These are phyloP conservation scores for Bombus pyrosoma DNA, from an alignment of 1,140 invertebrate species.

Conservation along the genomic window DNA sequence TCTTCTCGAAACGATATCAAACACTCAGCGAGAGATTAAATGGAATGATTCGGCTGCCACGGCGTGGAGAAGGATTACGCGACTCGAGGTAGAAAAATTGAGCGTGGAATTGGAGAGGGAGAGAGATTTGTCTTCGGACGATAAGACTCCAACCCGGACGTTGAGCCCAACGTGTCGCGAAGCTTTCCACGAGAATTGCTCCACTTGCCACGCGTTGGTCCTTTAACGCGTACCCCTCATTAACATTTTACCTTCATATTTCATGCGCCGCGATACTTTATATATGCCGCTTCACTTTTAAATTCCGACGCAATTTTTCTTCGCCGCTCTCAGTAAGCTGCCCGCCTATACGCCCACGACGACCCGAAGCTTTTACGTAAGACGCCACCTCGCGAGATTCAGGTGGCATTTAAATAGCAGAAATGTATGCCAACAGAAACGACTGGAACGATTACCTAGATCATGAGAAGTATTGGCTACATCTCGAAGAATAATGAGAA, in stretches of 20 bases:
- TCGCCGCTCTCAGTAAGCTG: too few species aligned
- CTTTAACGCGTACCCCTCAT: constrained; percentile 27
- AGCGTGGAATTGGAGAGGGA: constrained; percentile 45
- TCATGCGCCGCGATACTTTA: neutral
- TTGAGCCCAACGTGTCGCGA: constrained; percentile 15
- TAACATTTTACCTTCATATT: constrained; percentile 23
- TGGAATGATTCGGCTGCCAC: constrained; percentile 25
- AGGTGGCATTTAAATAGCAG: constrained; percentile 37
- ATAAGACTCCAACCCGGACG: constrained; percentile 44
- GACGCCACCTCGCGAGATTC: neutral
- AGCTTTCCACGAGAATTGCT: neutral
- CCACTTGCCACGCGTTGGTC: constrained; percentile 7
- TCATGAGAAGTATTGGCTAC: constrained; percentile 6
- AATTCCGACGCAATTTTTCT: neutral
- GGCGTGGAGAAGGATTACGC: constrained; percentile 15
- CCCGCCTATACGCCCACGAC: neutral
- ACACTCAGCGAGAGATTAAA: constrained; percentile 50
- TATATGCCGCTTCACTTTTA: neutral
- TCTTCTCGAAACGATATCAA: constrained; percentile 35
- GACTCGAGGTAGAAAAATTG: constrained; percentile 45
- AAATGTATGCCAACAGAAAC: constrained; percentile 16
- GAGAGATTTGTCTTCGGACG: constrained; percentile 44
- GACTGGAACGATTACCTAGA: constrained; percentile 12
- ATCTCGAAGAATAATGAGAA: constrained; percentile 37
- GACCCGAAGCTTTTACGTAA: constrained; percentile 25